These are phyloP conservation scores for Eupithecia vulgata DNA, from an alignment of 2,888 invertebrate genomes.

Conservation along the genomic window DNA sequence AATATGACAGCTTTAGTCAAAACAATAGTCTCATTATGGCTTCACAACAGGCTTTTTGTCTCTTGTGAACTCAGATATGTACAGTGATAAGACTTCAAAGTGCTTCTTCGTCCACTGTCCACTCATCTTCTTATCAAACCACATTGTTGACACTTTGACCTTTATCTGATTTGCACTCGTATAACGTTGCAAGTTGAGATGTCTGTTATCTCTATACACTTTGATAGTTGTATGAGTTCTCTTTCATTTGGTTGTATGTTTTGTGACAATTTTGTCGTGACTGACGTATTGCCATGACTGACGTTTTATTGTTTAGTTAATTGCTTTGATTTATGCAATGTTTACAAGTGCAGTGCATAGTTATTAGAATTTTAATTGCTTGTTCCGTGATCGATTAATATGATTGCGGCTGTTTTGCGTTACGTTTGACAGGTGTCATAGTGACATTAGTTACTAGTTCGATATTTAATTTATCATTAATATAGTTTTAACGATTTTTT, in stretches of 20 bases:
- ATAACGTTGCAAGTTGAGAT: constrained; percentile 56
- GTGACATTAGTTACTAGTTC: constrained; percentile 16
- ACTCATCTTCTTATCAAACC: constrained; percentile 61
- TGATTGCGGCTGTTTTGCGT: constrained; percentile 20
- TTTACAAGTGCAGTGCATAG: constrained; percentile 48
- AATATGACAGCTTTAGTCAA: constrained; percentile 28
- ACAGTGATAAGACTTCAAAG: constrained; percentile 59
- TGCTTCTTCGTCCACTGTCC: constrained; percentile 59
- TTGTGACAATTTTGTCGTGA: constrained; percentile 64
- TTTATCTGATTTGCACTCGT: constrained; percentile 73
- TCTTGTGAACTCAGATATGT: constrained; percentile 46
- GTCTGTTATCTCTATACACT: constrained; percentile 40
- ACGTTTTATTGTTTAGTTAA: constrained; percentile 67
- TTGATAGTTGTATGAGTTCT: constrained; percentile 38
- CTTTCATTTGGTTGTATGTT: constrained; percentile 52
- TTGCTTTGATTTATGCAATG: constrained; percentile 60
- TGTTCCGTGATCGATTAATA: constrained; percentile 43
- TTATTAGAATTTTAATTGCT: constrained; percentile 53
- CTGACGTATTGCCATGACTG: constrained; percentile 58
- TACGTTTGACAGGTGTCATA: constrained; percentile 23
- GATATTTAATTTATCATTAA: not conserved
- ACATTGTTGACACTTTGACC: constrained; percentile 67
- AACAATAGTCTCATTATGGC: constrained; percentile 23
- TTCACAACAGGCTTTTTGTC: constrained; percentile 13
- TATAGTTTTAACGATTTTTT: not conserved